Conservation (phyloP, 2,888 invertebrate species). For the Ophonus ardosiacus region DNA sequence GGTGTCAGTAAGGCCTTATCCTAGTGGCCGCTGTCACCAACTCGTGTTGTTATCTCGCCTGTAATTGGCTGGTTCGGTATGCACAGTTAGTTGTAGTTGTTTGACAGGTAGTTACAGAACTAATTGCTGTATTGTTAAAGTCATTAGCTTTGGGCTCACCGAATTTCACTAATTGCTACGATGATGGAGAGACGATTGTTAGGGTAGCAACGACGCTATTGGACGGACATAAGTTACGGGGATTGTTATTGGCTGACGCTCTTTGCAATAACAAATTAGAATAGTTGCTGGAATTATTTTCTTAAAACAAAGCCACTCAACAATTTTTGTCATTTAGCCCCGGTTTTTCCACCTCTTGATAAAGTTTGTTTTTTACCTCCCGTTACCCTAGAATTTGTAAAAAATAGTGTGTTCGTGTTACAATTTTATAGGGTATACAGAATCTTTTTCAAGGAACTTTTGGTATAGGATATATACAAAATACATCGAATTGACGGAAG, state of each 20-base stretch:
- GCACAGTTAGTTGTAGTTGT: slow-evolving; percentile 40
- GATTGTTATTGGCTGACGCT: not conserved
- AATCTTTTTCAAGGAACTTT: too few relatives aligned
- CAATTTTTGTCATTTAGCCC: too few relatives aligned
- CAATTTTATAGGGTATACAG: too few relatives aligned
- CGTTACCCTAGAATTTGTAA: too few relatives aligned
- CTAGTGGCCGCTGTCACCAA: not conserved
- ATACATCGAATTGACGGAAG: too few relatives aligned
- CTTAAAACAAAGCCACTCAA: too few relatives aligned
- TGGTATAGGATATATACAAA: too few relatives aligned
- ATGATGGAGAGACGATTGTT: slow-evolving; percentile 4
- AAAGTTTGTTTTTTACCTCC: too few relatives aligned
- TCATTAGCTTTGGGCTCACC: slow-evolving; percentile 24
- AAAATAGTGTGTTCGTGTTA: too few relatives aligned
- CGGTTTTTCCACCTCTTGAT: too few relatives aligned
- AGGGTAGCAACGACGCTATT: not conserved
- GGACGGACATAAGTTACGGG: not conserved
- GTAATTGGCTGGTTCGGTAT: slow-evolving; percentile 39
- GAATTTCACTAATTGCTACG: slow-evolving; percentile 32
- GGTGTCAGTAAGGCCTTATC: slow-evolving; percentile 8
- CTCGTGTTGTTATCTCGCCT: not conserved
- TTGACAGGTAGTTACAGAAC: slow-evolving; percentile 46
- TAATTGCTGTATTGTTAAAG: slow-evolving; percentile 47
- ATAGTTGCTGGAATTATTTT: too few relatives aligned
- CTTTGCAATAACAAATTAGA: not conserved